A percentile compares a stretch with the other conserved stretches of the same genome.
These are phyloP conservation scores for Python bivittatus DNA, from an alignment of 2,113 vertebrate genomes.

Conservation along the genomic window DNA sequence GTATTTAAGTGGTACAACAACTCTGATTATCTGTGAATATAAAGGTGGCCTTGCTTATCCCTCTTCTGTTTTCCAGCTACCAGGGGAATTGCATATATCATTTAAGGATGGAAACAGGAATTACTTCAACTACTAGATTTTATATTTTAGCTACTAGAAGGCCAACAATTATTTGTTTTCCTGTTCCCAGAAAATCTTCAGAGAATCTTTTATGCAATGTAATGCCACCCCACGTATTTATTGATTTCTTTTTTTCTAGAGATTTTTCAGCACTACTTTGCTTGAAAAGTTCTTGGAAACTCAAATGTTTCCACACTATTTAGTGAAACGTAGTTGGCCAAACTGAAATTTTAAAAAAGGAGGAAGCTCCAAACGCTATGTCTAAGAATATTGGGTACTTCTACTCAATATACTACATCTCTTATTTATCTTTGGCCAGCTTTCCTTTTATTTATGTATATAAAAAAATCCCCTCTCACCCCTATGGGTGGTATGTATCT, in stretches of 20 bases:
- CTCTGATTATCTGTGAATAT: background rate
- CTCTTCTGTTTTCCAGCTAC: background rate
- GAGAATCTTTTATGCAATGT: background rate
- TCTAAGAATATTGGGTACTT: no score
- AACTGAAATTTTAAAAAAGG: no score
- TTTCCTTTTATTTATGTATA: no score
- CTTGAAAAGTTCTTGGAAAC: background rate
- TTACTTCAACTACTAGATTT: background rate
- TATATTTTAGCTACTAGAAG: background rate
- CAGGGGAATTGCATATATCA: background rate
- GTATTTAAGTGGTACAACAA: background rate
- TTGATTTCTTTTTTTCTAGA: background rate
- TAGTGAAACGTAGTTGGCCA: no score
- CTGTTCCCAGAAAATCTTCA: background rate
- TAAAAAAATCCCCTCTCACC: no score
- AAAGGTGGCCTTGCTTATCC: background rate
- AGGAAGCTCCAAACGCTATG: no score
- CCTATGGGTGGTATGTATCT: no score
- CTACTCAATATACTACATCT: no score
- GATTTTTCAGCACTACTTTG: background rate
- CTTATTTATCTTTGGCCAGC: no score
- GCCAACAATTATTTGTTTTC: background rate
- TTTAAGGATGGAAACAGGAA: background rate
- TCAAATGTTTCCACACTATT: background rate
- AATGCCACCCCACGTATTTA: background rate